phyloP scores from a whole-genome alignment of 2,888 invertebrate genomes.

The Steinernema scapterisci region DNA sequence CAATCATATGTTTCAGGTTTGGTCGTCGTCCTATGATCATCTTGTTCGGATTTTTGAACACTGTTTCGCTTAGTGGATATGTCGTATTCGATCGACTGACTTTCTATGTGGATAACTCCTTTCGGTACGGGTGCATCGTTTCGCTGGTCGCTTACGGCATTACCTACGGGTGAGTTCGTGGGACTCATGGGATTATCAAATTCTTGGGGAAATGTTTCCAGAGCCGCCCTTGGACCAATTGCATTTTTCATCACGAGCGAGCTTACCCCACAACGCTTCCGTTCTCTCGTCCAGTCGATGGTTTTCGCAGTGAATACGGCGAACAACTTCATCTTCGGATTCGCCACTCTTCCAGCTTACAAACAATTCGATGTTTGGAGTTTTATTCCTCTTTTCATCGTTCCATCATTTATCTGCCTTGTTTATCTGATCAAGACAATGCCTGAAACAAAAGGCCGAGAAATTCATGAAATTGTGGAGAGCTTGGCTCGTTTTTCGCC shows the following conservation, averaged over 20 bases:
- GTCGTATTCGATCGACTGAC: constrained; percentile 50
- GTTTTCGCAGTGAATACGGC: constrained; percentile 52
- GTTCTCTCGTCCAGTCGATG: constrained; percentile 56
- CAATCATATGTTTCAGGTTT: constrained; percentile 38
- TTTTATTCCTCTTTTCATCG: constrained; percentile 49
- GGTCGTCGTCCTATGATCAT: constrained; percentile 53
- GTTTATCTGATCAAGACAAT: constrained; percentile 42
- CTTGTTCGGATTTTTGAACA: constrained; percentile 48
- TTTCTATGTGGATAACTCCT: constrained; percentile 29
- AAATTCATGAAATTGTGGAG: constrained; percentile 50
- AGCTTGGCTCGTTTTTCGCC: not conserved
- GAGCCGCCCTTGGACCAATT: constrained; percentile 52
- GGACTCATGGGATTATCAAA: too few species aligned
- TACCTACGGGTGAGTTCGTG: constrained; percentile 53
- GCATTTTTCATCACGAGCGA: constrained; percentile 57
- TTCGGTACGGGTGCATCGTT: constrained; percentile 51
- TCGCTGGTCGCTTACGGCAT: constrained; percentile 50
- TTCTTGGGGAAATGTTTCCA: constrained; percentile 37
- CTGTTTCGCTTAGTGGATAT: constrained; percentile 45
- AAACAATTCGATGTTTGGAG: constrained; percentile 45
- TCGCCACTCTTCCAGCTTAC: constrained; percentile 51
- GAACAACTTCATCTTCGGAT: constrained; percentile 48
- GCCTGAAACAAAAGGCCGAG: constrained; percentile 53
- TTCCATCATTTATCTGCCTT: constrained; percentile 45
- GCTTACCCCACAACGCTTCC: constrained; percentile 51